Evolutionary conservation across 2,113 vertebrate species (phyloP), one percentile per base, ranked within the genome.

Genomic region (Sciurus niger): DNA sequence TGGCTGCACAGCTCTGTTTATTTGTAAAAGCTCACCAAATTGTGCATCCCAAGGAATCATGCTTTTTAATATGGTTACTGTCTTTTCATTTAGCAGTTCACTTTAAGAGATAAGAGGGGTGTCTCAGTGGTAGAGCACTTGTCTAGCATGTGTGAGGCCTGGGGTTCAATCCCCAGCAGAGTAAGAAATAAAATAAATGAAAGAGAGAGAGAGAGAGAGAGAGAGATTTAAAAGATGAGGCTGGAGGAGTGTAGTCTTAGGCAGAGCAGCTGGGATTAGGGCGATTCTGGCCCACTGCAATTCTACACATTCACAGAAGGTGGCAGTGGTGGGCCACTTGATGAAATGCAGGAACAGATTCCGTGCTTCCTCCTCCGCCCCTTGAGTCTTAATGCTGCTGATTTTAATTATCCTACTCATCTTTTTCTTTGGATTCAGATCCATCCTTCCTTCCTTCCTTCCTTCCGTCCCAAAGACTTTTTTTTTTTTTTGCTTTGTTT

Each of bases 261-360:
- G 34, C 14, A 40, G 18, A 67, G 58, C 48, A 37, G 37, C 58
- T 37, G 46, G 53, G 7, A 16, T n/a, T 16, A 10, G 40, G 11
- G 17, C 11, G 12, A 34, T 0, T 28, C 63, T 0, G 2, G 25
- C 18, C 43, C 51, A 37, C 18, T 93, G 93, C 55, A 79, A 14
- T 74, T 43, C 72, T 34, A 0, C 0, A 7, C 0, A 0, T 16
- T 20, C 25, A 78, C 91, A 14, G 77, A 16, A 93, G 96, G 86
- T 76, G 96, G 91, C 89, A n/a, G 68, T 51, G 48, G 34, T 22
- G 72, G 1, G n/a, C 40, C 72, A n/a, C 51, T 32, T 73, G 78
- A 37, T 4, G 32, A 79, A 51, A 0, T 34, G 11, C 40, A 4
- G 4, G 20, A 11, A 0, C 20, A 12, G 28, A 9, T 17, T n/a